Evolutionary conservation across 2,888 invertebrate genomes (phyloP).

Genomic region (Chromoteleia sp.): DNA sequence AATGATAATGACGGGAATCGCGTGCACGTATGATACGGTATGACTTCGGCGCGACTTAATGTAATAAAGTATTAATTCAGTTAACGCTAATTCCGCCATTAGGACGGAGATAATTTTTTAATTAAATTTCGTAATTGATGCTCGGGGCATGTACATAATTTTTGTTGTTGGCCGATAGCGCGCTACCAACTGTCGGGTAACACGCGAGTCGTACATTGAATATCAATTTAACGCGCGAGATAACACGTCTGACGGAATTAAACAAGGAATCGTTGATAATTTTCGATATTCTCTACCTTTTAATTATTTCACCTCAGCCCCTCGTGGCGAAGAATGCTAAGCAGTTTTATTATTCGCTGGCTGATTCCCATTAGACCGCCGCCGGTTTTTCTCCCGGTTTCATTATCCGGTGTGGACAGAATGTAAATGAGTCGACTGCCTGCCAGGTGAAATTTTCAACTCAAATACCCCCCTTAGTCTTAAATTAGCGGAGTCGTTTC

Average conservation of each 20-base stretch:
- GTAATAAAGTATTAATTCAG: constrained; percentile 44
- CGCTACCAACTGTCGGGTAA: constrained; percentile 58
- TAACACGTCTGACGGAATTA: constrained; percentile 60
- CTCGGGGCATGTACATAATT: constrained; percentile 54
- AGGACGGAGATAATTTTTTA: constrained; percentile 56
- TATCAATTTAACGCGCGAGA: constrained; percentile 68
- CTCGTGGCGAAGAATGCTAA: constrained; percentile 82
- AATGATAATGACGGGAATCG: constrained; percentile 24
- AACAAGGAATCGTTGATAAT: constrained; percentile 71
- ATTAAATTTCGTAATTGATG: constrained; percentile 64
- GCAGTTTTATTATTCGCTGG: constrained; percentile 83
- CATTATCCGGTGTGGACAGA: constrained; percentile 82
- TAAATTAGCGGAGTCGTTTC: constrained; percentile 70
- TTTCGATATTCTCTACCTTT: constrained; percentile 76
- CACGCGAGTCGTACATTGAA: constrained; percentile 65
- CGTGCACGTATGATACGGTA: constrained; percentile 21
- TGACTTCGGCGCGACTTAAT: constrained; percentile 18
- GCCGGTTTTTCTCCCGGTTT: constrained; percentile 83
- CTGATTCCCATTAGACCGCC: constrained; percentile 83
- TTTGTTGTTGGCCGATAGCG: constrained; percentile 61
- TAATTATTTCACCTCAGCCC: constrained; percentile 81
- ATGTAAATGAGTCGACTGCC: constrained; percentile 81
- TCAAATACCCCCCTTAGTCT: constrained; percentile 70
- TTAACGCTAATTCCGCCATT: constrained; percentile 38
- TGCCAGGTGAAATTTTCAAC: constrained; percentile 75